Evolutionary conservation across 2,113 vertebrate species (phyloP), one percentile per base, ranked within the genome.

Genomic region (Zosterops borbonicus): DNA sequence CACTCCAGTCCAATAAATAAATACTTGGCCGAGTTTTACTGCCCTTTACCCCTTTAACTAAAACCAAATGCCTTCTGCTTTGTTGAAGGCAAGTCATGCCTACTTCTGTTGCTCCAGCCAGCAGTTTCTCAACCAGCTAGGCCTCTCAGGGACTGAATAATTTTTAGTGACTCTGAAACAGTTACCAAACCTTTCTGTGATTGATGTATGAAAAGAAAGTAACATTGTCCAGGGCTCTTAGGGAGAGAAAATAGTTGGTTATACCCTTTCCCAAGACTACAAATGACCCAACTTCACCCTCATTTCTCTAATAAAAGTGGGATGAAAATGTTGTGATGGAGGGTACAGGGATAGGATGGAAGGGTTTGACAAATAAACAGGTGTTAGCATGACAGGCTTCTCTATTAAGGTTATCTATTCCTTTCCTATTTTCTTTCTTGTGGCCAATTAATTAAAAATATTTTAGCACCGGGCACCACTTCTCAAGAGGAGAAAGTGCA

Each of bases 21-120:
- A 77, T 88, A 80, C 31, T 95, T 92, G 88, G 83, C 79, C 0
- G 0, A 81, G 83, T 94, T 93, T 94, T 94, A 58, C 31, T 83
- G 76, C 79, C 79, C 73, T 94, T 92, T 83, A 77, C 90, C 83
- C 68, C 24, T 21, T 89, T 95, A 94, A 97, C 55, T 89, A 42
- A 95, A 95, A 94, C 23, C 88, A 94, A 94, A 93, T 94, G 88
- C 83, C 52, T 62, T 60, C 79, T 80, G 17, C 83, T 92, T 94
- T 86, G 55, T 83, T 90, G 53, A 89, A 80, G 63, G 24, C 42
- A 88, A 93, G 33, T 81, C 52, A 11, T 95, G 83, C 83, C 95
- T 94, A 55, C 67, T 75, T 92, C 64, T 87, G 39, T 81, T 92
- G 55, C 52, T 89, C 31, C 60, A 86, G 64, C 68, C 68, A 90